Conservation (phyloP, 2,888 invertebrate genomes). For the Ichneumon xanthorius region DNA sequence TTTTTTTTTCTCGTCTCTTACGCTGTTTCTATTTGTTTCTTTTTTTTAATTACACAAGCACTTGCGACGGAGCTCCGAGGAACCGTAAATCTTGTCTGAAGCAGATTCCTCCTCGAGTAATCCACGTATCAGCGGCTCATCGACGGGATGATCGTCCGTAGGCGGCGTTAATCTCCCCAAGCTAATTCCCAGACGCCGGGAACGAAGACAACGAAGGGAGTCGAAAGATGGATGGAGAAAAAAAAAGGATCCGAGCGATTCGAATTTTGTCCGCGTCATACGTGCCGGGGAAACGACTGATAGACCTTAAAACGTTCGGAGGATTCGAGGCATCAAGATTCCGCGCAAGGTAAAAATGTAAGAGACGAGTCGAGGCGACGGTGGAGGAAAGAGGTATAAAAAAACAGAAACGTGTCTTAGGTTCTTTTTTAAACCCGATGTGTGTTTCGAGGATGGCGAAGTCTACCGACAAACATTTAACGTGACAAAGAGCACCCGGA, state of each 20-base stretch:
- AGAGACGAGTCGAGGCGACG: constrained; percentile 31
- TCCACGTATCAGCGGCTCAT: constrained; percentile 20
- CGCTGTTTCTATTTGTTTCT: constrained; percentile 9
- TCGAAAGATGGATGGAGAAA: constrained; percentile 26
- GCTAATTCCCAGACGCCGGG: constrained; percentile 75
- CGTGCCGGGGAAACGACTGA: constrained; percentile 15
- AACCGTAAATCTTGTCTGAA: background rate
- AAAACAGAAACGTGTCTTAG: constrained; percentile 44
- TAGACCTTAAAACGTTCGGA: constrained; percentile 42
- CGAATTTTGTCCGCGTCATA: constrained; percentile 28
- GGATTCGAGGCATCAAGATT: constrained; percentile 59
- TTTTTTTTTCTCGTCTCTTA: constrained; percentile 22
- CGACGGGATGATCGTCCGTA: constrained; percentile 8
- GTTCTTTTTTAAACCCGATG: constrained; percentile 18
- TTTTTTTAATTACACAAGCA: constrained; percentile 35
- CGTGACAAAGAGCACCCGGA: constrained; percentile 41
- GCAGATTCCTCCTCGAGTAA: constrained; percentile 11
- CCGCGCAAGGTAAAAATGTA: constrained; percentile 27
- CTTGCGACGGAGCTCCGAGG: background rate
- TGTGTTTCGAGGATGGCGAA: constrained; percentile 23
- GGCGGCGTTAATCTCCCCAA: constrained; percentile 51
- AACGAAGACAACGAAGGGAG: constrained; percentile 44
- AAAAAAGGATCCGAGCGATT: background rate
- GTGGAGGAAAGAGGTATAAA: constrained; percentile 49
- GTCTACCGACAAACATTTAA: constrained; percentile 62